Conservation (phyloP, 2,888 invertebrate species). For the Microplitis manilae region DNA sequence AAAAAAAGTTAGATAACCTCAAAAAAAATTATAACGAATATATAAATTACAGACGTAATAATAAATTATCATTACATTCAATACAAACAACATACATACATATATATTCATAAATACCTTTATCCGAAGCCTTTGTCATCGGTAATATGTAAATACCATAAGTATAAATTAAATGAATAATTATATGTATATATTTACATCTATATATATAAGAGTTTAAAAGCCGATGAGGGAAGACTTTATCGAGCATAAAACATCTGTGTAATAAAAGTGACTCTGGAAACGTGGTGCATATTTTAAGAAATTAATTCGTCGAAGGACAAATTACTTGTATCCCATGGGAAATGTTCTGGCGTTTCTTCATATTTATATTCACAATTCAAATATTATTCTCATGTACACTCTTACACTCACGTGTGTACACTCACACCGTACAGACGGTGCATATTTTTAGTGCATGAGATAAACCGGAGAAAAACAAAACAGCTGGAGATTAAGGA, state of each 20-base stretch:
- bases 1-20: no score
- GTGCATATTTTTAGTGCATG: neutral
- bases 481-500: neutral
- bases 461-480: neutral
- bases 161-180: neutral
- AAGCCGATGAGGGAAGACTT: constrained; percentile 12
- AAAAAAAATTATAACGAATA: no score
- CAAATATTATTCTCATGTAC: neutral
- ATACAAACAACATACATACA: neutral
- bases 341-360: constrained; percentile 19
- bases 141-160: neutral
- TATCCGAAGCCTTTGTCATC: neutral
- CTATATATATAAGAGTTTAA: neutral
- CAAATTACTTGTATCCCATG: constrained; percentile 54
- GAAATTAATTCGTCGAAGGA: constrained; percentile 62
- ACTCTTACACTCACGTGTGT: neutral
- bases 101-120: neutral
- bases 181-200: constrained; percentile 1
- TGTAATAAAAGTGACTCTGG: constrained; percentile 57
- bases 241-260: constrained; percentile 55
- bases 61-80: neutral
- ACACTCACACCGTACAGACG: neutral
- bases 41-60: neutral
- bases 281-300: constrained; percentile 56
- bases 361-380: neutral